Evolutionary conservation across 92 coral and sea anemone species (phyloP), one percentile per base, ranked within the genome.

Genomic region (Palythoa caribaeorum): DNA sequence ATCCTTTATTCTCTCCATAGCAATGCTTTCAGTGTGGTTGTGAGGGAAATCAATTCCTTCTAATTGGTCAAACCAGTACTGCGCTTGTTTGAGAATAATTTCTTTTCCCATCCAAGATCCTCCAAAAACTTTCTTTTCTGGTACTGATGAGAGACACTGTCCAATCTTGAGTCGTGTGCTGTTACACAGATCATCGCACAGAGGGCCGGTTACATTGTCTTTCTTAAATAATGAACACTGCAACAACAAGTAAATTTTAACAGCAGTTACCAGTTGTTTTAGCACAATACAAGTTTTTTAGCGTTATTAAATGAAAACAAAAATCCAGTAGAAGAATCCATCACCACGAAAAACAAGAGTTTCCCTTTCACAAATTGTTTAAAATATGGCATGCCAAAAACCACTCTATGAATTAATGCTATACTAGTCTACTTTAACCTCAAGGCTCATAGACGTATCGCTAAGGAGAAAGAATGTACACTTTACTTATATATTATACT

Each of bases 171-270:
- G 66, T 20, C 5, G 76, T 36, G 12, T 51, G 8, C 57, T n/a
- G 19, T 88, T 44, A 66, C 94, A 91, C 69, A 91, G 84, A 66
- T 91, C 89, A 1, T 21, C 21, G 72, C 94, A 91, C 15, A 91
- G 66, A 11, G 94, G 92, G 13, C 94, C 94, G 37, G 94, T 78
- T 47, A 91, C 79, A 7, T 19, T 76, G 1, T 92, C 94, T 50
- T 69, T 84, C 14, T 91, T 77, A 73, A 83, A 91, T 12, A 73
- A 47, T 19, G 89, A 60, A 79, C 94, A 91, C 94, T 91, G 78
- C 71, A 83, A 90, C 11, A 90, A 79, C 69, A 77, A 14, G 7
- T 16, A 47, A 54, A 69, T 69, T 2, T 16, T 63, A 63, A 35
- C 6, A 2, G 3, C 35, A 63, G 47, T 40, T 40, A 40, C 47